Evolutionary conservation across 2,797 vertebrate genomes (phyloP).

Genomic region (Sebastes hubbsi): DNA sequence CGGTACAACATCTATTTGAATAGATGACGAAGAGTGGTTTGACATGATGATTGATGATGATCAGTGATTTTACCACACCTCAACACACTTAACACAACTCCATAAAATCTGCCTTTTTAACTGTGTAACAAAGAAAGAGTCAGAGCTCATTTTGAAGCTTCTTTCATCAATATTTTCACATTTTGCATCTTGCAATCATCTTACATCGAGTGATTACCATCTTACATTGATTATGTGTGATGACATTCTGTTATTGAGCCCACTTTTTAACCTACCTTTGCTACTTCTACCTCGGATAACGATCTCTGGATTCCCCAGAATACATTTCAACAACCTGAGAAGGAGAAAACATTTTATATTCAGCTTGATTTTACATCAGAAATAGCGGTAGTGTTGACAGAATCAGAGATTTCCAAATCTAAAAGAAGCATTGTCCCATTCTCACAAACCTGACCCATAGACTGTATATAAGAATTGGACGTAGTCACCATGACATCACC

Average conservation of each 20-base stretch:
- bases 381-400: fast-evolving
- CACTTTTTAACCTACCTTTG: background rate
- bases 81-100: too few relatives aligned
- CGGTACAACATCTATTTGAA: too few relatives aligned
- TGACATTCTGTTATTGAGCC: background rate
- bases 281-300: background rate
- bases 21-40: too few relatives aligned
- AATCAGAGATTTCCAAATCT: background rate
- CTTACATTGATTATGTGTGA: background rate
- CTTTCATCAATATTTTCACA: background rate
- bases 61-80: too few relatives aligned
- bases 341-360: background rate
- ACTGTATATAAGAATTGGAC: too few relatives aligned
- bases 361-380: background rate
- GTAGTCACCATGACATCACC: too few relatives aligned
- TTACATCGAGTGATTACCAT: background rate
- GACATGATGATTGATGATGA: too few relatives aligned
- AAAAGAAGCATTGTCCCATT: background rate
- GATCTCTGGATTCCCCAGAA: background rate
- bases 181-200: background rate
- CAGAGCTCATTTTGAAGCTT: background rate
- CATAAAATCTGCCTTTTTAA: too few relatives aligned
- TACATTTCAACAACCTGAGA: background rate
- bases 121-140: background rate
- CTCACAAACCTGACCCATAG: too few relatives aligned